These are phyloP conservation scores for Exephanes ischioxanthus DNA, from an alignment of 2,888 invertebrate species.

Conservation along the genomic window DNA sequence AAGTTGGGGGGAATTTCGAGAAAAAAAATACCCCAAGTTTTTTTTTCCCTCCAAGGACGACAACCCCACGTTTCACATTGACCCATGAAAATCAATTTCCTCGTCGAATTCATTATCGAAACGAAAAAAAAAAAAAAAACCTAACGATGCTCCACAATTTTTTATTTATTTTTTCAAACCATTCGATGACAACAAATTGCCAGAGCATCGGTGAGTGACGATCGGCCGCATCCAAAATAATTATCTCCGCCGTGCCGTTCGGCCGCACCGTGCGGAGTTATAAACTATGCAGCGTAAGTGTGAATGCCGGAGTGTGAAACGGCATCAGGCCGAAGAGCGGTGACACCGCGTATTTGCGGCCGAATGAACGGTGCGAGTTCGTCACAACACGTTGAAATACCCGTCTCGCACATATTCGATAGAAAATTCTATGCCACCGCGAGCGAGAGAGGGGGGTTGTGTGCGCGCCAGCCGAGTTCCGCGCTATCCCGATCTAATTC, in stretches of 20 bases:
- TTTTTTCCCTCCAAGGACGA: too few relatives aligned
- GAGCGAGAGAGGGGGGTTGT: constrained; percentile 6
- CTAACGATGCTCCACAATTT: too few relatives aligned
- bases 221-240: neutral
- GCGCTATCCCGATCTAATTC: constrained; percentile 80
- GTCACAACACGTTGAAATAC: constrained; percentile 53
- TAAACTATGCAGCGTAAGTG: constrained; percentile 29
- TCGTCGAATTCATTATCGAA: too few relatives aligned
- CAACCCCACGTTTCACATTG: too few relatives aligned
- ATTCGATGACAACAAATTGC: too few relatives aligned
- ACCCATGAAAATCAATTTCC: too few relatives aligned
- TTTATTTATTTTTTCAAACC: too few relatives aligned
- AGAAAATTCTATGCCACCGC: neutral
- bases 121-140: too few relatives aligned
- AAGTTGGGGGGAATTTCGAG: too few relatives aligned
- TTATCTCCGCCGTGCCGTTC: neutral
- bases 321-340: constrained; percentile 38
- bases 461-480: constrained; percentile 61
- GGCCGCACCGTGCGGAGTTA: neutral
- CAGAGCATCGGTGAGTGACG: neutral
- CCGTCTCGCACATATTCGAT: neutral
- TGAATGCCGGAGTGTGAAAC: constrained; percentile 20
- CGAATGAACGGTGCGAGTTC: constrained; percentile 62
- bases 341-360: constrained; percentile 63
- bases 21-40: too few relatives aligned